Base-by-base conservation (phyloP, 2,113 vertebrate genomes). In the Lanius ludovicianus region DNA sequence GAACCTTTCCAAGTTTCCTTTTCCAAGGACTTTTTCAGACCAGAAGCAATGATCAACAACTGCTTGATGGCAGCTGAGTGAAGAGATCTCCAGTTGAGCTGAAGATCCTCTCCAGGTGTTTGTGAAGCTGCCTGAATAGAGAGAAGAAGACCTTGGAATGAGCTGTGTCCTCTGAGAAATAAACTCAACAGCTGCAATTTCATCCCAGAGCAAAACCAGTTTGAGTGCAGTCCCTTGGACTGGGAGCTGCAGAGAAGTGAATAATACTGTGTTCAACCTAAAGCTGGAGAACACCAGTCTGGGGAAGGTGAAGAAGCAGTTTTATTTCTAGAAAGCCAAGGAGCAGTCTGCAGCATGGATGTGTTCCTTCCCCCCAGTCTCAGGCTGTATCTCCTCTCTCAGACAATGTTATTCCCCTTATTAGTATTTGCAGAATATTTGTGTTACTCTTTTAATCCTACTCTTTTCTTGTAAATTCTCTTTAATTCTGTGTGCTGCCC, bases 101-200 rank as follows among this genome's bases (percentile, higher is more conserved):
- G 52, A 60, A 83, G 56, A 89, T 81, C n/a, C 71, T 60, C 90
- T 84, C 75, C 28, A 94, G 60, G 76, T 89, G 85, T 62, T 77
- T 77, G 41, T 31, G 74, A 85, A 91, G 76, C 84, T 82, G 77
- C 65, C 33, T 24, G 21, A 65, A 83, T 2, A 44, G 77, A 73
- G 50, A 91, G 60, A 27, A 78, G 93, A 79, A 84, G 69, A 27
- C 55, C 81, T 59, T 42, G 64, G 90, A 93, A 96, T 76, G 90
- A 97, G 63, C 85, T 4, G 5, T 7, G 10, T 94, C 97, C 95
- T 94, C 56, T 55, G 97, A 97, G 96, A 97, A 97, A 98, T 96
- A 78, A 92, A 76, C 59, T 63, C 80, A 75, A 78, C 71, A 79
- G 68, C 91, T 95, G 84, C 90, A 81, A 84, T 97, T 97, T 87